phyloP scores from a whole-genome alignment of 1,140 invertebrate genomes.

The Dicyema japonicum region DNA sequence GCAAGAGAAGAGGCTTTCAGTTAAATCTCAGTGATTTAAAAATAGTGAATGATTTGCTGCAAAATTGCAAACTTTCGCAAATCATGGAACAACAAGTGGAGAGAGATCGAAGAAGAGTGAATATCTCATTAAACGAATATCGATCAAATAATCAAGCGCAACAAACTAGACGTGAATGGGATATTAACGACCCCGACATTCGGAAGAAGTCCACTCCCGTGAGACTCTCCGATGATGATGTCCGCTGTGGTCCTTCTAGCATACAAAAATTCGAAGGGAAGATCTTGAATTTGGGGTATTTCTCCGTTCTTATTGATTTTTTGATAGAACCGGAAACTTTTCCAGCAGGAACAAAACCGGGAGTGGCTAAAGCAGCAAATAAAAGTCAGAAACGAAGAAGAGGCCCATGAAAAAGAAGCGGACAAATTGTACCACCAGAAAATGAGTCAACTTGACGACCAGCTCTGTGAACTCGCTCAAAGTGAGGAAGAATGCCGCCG shows the following conservation, averaged over 20 bases:
- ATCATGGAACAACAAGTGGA: constrained; percentile 16
- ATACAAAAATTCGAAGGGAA: constrained; percentile 42
- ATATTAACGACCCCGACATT: constrained; percentile 44
- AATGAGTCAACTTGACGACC: constrained; percentile 14
- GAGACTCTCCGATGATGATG: constrained; percentile 32
- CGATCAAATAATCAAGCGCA: constrained; percentile 34
- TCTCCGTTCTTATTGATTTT: no score
- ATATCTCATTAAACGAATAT: constrained; percentile 36
- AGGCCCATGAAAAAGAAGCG: constrained; percentile 23
- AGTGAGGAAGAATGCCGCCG: constrained; percentile 16
- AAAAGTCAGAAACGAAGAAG: constrained; percentile 22
- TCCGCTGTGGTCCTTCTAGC: constrained; percentile 24
- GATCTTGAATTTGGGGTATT: constrained; percentile 30
- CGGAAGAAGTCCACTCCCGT: constrained; percentile 36
- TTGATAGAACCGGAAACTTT: constrained; percentile 26
- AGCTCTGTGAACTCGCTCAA: constrained; percentile 14
- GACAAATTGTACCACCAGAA: constrained; percentile 14
- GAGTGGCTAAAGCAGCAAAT: constrained; percentile 36
- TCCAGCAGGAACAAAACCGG: constrained; percentile 36
- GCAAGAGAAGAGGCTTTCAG: constrained; percentile 27
- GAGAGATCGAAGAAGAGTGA: constrained; percentile 9
- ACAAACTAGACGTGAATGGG: constrained; percentile 39
- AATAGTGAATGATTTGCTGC: constrained; percentile 9
- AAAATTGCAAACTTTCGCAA: constrained; percentile 24
- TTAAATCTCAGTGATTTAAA: constrained; percentile 6